These are phyloP conservation scores for Aviceda subcristata DNA, from an alignment of 2,113 vertebrate genomes.

Conservation along the genomic window DNA sequence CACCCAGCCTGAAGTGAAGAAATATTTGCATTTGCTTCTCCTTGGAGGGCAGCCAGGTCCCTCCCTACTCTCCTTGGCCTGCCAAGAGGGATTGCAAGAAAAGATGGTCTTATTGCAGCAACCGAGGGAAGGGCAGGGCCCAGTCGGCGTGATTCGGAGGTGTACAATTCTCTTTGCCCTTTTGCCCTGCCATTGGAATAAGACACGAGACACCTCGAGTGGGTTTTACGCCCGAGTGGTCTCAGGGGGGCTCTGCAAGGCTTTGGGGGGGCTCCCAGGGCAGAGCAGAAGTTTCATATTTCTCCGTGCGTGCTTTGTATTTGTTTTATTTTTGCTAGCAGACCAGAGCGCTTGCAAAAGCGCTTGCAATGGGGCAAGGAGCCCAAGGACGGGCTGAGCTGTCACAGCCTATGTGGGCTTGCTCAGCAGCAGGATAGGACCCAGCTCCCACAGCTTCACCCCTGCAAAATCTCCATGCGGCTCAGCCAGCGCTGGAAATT, in stretches of 20 bases:
- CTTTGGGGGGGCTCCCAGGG: background rate
- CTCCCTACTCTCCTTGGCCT: background rate
- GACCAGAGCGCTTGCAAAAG: background rate
- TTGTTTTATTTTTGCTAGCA: background rate
- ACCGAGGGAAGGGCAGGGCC: background rate
- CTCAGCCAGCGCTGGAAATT: background rate
- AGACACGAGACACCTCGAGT: fast-evolving
- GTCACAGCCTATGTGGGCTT: fast-evolving
- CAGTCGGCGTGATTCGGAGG: fast-evolving
- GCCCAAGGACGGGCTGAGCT: background rate
- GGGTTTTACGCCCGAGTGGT: background rate
- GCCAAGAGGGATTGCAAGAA: slow-evolving; percentile 41
- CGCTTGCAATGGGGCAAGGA: fast-evolving
- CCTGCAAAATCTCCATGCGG: fast-evolving
- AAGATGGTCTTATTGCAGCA: background rate
- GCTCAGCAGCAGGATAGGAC: background rate
- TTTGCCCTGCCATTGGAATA: background rate
- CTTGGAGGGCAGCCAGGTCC: slow-evolving; percentile 49
- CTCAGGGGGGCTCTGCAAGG: background rate
- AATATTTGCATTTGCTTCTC: slow-evolving; percentile 53
- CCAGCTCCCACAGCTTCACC: background rate
- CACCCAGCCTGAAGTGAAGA: slow-evolving; percentile 43
- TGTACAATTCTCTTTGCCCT: background rate
- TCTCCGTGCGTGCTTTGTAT: fast-evolving
- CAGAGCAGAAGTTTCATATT: background rate